Evolutionary conservation across 1,140 invertebrate genomes (phyloP).

Genomic region (Drosophila aff.): DNA sequence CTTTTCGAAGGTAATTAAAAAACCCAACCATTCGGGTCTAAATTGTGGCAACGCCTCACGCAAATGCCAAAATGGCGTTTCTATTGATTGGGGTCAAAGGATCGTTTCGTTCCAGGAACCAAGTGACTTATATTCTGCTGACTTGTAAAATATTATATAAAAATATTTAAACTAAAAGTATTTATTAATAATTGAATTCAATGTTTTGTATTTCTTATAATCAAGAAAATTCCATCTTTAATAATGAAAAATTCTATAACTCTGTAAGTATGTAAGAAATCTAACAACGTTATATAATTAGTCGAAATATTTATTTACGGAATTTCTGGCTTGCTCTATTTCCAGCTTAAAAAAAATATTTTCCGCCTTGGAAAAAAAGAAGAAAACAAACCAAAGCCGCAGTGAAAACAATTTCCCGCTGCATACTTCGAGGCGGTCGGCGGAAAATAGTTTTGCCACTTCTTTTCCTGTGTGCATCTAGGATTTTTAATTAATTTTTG

Average conservation of each 20-base stretch:
- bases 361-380: not conserved
- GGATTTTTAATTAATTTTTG: slow-evolving; percentile 50
- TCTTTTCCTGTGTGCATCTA: slow-evolving; percentile 9
- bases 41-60: slow-evolving; percentile 9
- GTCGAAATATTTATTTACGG: too few relatives aligned
- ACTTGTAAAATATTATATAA: too few relatives aligned
- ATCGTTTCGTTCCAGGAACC: not conserved
- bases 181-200: not conserved
- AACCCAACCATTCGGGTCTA: slow-evolving; percentile 18
- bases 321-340: too few relatives aligned
- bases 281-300: not conserved
- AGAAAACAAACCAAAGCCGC: slow-evolving; percentile 11
- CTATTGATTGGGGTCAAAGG: slow-evolving; percentile 38
- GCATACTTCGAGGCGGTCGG: slow-evolving; percentile 30
- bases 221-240: not conserved
- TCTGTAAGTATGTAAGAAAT: too few relatives aligned
- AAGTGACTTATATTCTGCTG: too few relatives aligned
- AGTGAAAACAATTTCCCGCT: slow-evolving; percentile 29
- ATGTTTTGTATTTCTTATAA: not conserved
- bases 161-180: not conserved
- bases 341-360: not conserved
- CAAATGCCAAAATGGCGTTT: slow-evolving; percentile 8
- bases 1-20: slow-evolving; percentile 73
- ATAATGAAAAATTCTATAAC: too few relatives aligned
- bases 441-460: slow-evolving; percentile 11